Percentiles rank a stretch among this genome's conserved stretches.
Conservation (phyloP, 2,113 vertebrate species). For the Manacus vitellinus region DNA sequence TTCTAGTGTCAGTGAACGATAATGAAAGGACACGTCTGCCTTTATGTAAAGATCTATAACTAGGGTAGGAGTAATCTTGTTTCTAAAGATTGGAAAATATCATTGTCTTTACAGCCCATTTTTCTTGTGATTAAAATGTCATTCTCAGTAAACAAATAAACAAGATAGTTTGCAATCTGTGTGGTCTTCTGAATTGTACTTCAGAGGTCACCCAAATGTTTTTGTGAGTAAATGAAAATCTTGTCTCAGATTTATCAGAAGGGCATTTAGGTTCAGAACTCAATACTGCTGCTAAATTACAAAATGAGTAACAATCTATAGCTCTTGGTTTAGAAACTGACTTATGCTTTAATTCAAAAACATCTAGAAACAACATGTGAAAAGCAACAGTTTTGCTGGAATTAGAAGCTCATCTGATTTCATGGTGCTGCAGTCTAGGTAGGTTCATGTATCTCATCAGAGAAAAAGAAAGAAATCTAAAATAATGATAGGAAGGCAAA, state of each 20-base stretch:
- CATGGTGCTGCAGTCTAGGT: background rate
- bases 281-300: background rate
- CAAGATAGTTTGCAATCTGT: background rate
- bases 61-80: background rate
- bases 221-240: constrained; percentile 27
- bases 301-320: background rate
- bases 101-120: background rate
- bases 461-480: background rate
- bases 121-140: constrained; percentile 46
- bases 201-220: background rate
- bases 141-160: constrained; percentile 40
- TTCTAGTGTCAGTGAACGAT: background rate
- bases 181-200: background rate
- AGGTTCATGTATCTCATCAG: background rate
- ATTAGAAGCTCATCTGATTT: background rate
- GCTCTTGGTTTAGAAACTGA: background rate
- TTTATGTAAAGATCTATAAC: background rate
- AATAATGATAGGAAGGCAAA: background rate
- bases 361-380: background rate
- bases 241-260: constrained; percentile 14
- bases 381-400: background rate
- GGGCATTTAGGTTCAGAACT: background rate
- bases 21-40: background rate
- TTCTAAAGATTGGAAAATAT: constrained; percentile 17
- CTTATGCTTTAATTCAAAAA: background rate